Evolutionary conservation across 2,797 vertebrate species (phyloP).

Genomic region (Myotis planiceps): DNA sequence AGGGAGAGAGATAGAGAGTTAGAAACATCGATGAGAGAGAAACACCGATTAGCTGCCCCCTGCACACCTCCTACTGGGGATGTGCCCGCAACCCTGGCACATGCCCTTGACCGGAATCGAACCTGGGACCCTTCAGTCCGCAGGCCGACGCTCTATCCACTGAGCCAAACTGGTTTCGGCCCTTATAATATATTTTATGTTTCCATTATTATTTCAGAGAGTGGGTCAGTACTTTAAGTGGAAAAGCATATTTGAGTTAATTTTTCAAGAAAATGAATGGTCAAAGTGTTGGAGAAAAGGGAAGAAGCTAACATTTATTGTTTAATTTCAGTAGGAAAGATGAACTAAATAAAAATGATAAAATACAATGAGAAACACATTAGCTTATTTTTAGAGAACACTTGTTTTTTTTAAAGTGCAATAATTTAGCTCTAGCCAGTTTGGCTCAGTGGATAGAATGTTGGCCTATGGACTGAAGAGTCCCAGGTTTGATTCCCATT

Average conservation of each 20-base stretch:
- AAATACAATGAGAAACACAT: background rate
- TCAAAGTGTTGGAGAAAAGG: background rate
- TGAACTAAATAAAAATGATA: slow-evolving; percentile 19
- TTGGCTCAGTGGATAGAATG: too few species aligned
- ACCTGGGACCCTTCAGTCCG: too few species aligned
- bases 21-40: too few species aligned
- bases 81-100: too few species aligned
- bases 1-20: too few species aligned
- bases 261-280: background rate
- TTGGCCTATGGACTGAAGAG: too few species aligned
- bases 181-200: background rate
- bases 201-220: slow-evolving; percentile 13
- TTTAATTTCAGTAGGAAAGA: background rate
- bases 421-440: background rate
- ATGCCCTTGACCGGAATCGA: too few species aligned
- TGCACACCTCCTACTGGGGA: too few species aligned
- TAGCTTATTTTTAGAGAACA: background rate
- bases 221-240: background rate
- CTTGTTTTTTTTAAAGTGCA: background rate
- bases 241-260: slow-evolving; percentile 9
- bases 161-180: too few species aligned
- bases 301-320: background rate
- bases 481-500: too few species aligned
- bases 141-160: too few species aligned
- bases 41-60: too few species aligned